These are phyloP conservation scores for Hyles lineata DNA, from an alignment of 2,888 invertebrate genomes.

Conservation along the genomic window DNA sequence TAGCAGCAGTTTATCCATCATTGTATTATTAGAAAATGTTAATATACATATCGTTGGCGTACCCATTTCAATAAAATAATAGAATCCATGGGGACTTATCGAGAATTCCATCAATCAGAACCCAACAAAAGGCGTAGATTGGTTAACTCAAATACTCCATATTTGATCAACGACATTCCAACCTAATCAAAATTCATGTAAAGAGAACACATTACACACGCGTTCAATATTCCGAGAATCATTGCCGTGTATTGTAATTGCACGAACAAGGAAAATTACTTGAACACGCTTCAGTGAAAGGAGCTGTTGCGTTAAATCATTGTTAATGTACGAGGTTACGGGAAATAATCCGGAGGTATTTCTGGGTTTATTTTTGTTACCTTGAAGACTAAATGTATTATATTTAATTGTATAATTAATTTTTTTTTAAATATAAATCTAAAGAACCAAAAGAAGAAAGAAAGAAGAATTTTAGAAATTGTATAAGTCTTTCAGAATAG, in stretches of 20 bases:
- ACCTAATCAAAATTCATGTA: conserved; percentile 5
- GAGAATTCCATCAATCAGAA: no score
- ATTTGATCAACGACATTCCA: not conserved
- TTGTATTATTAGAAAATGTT: no score
- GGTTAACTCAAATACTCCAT: no score
- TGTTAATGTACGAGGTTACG: conserved; percentile 7
- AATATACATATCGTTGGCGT: no score
- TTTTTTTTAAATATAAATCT: no score
- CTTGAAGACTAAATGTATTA: not conserved
- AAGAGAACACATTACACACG: not conserved
- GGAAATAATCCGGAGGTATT: conserved; percentile 2
- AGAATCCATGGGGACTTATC: no score
- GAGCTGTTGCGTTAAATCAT: conserved; percentile 24
- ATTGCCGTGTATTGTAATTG: conserved; percentile 13
- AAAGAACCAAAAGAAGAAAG: no score
- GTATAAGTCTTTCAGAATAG: no score
- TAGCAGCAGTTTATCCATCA: no score
- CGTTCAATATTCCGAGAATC: not conserved
- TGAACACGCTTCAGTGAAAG: not conserved
- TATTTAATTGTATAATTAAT: not conserved
- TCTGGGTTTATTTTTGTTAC: not conserved
- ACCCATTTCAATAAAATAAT: no score
- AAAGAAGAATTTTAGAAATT: no score
- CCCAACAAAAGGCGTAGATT: no score
- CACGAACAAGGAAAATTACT: conserved; percentile 21